phyloP scores from a whole-genome alignment of 2,113 vertebrate genomes.

The Glaucomys volans region DNA sequence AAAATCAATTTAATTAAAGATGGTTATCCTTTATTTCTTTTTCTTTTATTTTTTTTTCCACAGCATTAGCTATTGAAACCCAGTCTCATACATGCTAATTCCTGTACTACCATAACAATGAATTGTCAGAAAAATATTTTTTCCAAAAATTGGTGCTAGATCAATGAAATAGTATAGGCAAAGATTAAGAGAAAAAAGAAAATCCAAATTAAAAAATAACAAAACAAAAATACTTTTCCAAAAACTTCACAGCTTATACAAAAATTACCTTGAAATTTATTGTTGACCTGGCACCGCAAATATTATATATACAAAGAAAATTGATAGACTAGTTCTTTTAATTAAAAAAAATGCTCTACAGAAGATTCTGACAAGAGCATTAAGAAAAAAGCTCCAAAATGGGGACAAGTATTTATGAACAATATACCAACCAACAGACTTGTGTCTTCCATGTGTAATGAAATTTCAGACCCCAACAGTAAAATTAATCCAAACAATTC shows the following conservation, averaged over 20 bases:
- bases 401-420: not conserved
- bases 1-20: not conserved
- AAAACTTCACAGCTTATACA: not conserved
- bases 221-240: not conserved
- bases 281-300: not conserved
- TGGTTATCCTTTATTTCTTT: not conserved
- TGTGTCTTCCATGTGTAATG: not conserved
- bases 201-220: not conserved
- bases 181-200: not conserved
- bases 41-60: not conserved
- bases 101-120: not conserved
- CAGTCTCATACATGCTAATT: not conserved
- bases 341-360: not conserved
- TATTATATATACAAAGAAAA: not conserved
- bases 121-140: not conserved
- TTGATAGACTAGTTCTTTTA: not conserved
- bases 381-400: not conserved
- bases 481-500: not conserved
- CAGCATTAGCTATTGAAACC: not conserved
- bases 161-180: not conserved
- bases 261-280: not conserved
- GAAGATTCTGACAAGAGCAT: not conserved
- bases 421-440: not conserved
- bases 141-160: constrained; percentile 7
- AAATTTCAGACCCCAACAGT: not conserved